Evolutionary conservation across 2,113 vertebrate species (phyloP), one percentile per base, ranked within the genome.

Genomic region (Ceratotherium simum): DNA sequence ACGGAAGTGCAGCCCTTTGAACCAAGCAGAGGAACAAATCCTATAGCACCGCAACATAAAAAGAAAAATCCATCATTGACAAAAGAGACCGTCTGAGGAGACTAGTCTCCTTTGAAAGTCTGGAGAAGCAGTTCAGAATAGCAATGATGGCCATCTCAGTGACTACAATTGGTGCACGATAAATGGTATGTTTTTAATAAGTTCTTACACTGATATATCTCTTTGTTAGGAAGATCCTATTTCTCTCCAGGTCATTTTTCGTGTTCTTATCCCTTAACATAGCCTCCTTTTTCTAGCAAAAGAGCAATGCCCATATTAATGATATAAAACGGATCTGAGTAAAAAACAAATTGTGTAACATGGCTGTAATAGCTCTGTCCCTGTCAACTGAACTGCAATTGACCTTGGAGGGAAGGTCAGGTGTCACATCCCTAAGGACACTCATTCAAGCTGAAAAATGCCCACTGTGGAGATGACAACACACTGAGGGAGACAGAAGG

Each of bases 121-220:
- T 97, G 90, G 20, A 97, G 96, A 78, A 93, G 56, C 25, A 23
- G 21, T 78, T 69, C 90, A 87, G 96, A 98, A 98, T 95, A 97
- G 97, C 95, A 98, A 14, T 80, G 65, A 91, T 29, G 79, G 75
- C 95, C 92, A 16, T 56, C 62, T 92, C 67, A 62, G 79, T 69
- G 94, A 91, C 73, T 94, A 78, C 97, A 97, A 95, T n/a, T 84
- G 76, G n/a, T 95, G 90, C 51, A 92, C 98, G 98, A 98, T 92
- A 97, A 98, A 98, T 96, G 90, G 70, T 92, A 29, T 70, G 72
- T 95, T 98, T 97, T 93, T 98, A 98, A 97, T 97, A 92, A 91
- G 88, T 94, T 79, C 97, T 97, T 98, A 91, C 96, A 97, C 83
- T 98, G 97, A 98, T 98, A 70, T 62, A 98, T 98, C 97, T 98